Base-by-base conservation (phyloP, 92 coral and sea anemone genomes). In the Porites cylindrica region DNA sequence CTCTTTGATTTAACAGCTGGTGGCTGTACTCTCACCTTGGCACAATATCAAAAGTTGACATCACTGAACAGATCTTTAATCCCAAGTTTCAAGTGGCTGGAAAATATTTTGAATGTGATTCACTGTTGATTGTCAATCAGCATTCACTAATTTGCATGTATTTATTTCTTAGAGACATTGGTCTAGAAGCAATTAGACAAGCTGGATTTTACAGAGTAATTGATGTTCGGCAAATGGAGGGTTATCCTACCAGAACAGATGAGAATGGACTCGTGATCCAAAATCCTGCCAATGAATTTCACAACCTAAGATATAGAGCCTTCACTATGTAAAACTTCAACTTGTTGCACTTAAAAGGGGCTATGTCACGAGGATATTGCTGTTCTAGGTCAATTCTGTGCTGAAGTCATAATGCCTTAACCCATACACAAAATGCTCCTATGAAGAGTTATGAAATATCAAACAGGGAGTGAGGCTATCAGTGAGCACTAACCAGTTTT, bases 151-250 rank as follows among this genome's bases (percentile, higher is more conserved):
- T 26, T 61, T 8, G 19, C 54, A 72, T 26, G 47, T 52, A 29
- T 79, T 29, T 56, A 13, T 70, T 76, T 76, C 54, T 13, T 71
- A 97, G 99, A 21, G 91, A 97, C 53, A 97, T 97, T 89, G 99
- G 99, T 51, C 92, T 97, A 18, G 94, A 97, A 65, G 90, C 98
- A 6, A 92, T 97, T 78, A 72, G 90, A 81, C 85, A 93, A 78
- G 99, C 99, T 5, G 97, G 97, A 3, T 94, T 88, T 70, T 86
- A 89, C 66, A 80, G 91, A 72, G 91, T 92, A 2, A 92, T 93
- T 53, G 99, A 97, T 68, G 99, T 97, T 11, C 93, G 99, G 21
- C 62, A 88, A 66, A 14, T 97, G 70, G 95, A 89, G 47, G 99
- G 95, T 6, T 97, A 97, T 73, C 99, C 99, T 29, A 47, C 32